Evolutionary conservation across 2,888 invertebrate genomes (phyloP), one percentile per base, ranked within the genome.

Genomic region (Charanyca ferruginea): DNA sequence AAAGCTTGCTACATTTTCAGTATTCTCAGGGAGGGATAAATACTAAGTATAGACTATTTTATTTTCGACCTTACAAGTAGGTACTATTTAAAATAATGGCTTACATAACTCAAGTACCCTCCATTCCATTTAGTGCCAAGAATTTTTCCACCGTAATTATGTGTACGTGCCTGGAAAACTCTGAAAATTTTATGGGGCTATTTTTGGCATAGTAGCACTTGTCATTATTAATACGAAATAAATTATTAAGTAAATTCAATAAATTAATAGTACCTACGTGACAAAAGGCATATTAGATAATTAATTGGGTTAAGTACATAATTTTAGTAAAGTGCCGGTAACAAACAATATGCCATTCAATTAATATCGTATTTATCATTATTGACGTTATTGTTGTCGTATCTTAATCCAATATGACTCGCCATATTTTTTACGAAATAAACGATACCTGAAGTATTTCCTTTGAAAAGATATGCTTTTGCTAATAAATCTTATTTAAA

Each of bases 101-200:
- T 45, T 35, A 52, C 42, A 25, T 67, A 47, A 60, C 23, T 61
- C 25, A n/a, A 61, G 35, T 20, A 32, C 16, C 23, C 28, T 16
- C 13, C 28, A 32, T 38, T 18, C 54, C 32, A 41, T 55, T 72
- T 25, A 45, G 77, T 57, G 66, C 58, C 72, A 66, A 72, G 64
- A 54, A 63, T 60, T 63, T 59, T 65, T 35, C 52, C 35, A 20
- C 8, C 32, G 48, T 66, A 68, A 77, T 77, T 61, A 45, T 45
- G 16, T 55, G 41, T 73, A 35, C 42, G 42, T 55, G 42, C 18
- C 23, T 25, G 35, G 45, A 78, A 63, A 62, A 51, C 16, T 45
- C 54, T 73, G 47, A 47, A 16, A 32, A 42, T n/a, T 48, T 51
- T 61, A 58, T 59, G 11, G 20, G 23, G 32, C 20, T 47, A 67